Evolutionary conservation across 1,140 invertebrate genomes (phyloP).

Genomic region (Triops longicaudatus): DNA sequence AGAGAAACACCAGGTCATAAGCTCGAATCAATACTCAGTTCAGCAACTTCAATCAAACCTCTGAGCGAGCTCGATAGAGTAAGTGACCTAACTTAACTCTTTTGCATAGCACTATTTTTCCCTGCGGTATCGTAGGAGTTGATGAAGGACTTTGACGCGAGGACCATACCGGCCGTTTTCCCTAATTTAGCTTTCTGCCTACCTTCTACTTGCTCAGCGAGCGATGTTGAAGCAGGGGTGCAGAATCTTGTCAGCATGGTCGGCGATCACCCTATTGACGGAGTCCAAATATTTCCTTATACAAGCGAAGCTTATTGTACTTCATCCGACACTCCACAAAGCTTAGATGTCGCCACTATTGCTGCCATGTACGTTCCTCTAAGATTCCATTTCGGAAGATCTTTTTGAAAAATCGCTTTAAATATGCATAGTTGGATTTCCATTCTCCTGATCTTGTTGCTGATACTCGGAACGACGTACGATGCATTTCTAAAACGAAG

Average conservation of each 20-base stretch:
- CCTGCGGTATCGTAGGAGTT: neutral
- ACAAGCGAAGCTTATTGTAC: neutral
- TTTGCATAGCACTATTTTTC: neutral
- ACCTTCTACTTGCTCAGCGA: slow-evolving; percentile 5
- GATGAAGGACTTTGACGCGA: neutral
- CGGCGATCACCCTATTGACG: neutral
- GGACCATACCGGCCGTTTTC: neutral
- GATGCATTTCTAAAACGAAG: neutral
- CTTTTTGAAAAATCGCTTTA: no score
- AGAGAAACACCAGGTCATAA: neutral
- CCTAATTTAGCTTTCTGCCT: neutral
- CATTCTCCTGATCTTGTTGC: slow-evolving; percentile 6
- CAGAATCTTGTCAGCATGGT: neutral
- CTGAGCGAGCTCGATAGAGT: neutral
- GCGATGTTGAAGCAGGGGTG: neutral
- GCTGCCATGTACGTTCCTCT: slow-evolving; percentile 9
- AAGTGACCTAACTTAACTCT: neutral
- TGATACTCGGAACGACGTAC: neutral
- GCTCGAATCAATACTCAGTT: neutral
- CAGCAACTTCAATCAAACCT: neutral
- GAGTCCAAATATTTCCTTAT: neutral
- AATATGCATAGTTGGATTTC: neutral
- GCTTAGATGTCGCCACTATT: neutral
- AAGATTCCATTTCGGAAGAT: no score
- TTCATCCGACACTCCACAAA: neutral